Evolutionary conservation across 2,888 invertebrate genomes (phyloP).

Genomic region (Drosophila mimetica): DNA sequence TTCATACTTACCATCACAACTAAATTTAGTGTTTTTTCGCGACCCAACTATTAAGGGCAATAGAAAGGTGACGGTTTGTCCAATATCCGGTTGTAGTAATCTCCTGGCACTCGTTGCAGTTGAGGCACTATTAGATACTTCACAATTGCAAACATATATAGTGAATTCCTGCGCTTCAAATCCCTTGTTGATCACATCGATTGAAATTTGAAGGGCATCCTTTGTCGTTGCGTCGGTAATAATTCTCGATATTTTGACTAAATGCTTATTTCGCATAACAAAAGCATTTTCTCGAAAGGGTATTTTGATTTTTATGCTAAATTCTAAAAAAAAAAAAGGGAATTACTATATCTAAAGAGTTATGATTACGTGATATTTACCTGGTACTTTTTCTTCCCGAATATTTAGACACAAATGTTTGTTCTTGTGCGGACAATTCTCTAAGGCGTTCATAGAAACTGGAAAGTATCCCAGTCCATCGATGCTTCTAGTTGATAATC

Average conservation of each 20-base stretch:
- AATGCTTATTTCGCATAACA: constrained; percentile 44
- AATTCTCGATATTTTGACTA: constrained; percentile 71
- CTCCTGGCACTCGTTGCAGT: constrained; percentile 61
- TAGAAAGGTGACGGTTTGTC: constrained; percentile 71
- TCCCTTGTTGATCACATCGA: constrained; percentile 74
- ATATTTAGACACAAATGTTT: constrained; percentile 76
- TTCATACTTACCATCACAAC: constrained; percentile 69
- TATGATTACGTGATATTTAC: constrained; percentile 22
- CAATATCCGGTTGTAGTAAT: constrained; percentile 64
- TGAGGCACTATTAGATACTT: constrained; percentile 49
- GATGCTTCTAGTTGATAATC: constrained; percentile 9
- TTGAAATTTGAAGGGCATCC: constrained; percentile 73
- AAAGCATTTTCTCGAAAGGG: constrained; percentile 77
- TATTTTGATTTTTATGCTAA: constrained; percentile 75
- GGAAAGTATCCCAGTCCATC: constrained; percentile 60
- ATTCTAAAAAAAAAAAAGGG: constrained; percentile 53
- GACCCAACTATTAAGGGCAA: constrained; percentile 67
- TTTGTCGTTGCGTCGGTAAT: constrained; percentile 78
- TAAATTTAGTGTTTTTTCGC: constrained; percentile 52
- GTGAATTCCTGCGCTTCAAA: constrained; percentile 55
- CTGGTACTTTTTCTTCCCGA: constrained; percentile 72
- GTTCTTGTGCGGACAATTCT: constrained; percentile 64
- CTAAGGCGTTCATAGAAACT: constrained; percentile 57
- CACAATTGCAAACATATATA: constrained; percentile 72
- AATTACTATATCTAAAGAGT: no score